Evolutionary conservation across 1,140 invertebrate genomes (phyloP).

Genomic region (Cyphomyrmex costatus): DNA sequence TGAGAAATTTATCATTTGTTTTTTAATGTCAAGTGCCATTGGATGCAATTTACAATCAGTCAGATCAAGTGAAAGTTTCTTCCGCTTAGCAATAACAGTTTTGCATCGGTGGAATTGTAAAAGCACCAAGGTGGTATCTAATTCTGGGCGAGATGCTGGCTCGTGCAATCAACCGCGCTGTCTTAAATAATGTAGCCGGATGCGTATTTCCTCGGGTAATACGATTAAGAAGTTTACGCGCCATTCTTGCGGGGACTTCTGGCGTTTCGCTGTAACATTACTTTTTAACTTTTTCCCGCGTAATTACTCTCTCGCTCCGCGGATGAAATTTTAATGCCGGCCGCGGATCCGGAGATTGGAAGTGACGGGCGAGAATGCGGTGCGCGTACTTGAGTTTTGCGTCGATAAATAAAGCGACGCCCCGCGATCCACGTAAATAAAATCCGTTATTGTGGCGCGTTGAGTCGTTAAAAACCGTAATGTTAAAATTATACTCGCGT

Average conservation of each 20-base stretch:
- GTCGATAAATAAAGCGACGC: constrained; percentile 59
- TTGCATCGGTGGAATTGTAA: constrained; percentile 28
- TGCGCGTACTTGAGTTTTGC: constrained; percentile 53
- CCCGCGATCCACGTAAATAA: constrained; percentile 51
- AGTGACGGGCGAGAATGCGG: constrained; percentile 51
- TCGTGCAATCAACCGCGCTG: constrained; percentile 53
- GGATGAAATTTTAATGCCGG: constrained; percentile 62
- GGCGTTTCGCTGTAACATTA: constrained; percentile 50
- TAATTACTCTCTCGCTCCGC: constrained; percentile 49
- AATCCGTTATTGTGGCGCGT: constrained; percentile 49
- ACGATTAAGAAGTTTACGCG: constrained; percentile 67
- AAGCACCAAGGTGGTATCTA: constrained; percentile 1
- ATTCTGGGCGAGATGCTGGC: background rate
- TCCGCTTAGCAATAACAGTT: background rate
- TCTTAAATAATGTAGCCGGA: constrained; percentile 61
- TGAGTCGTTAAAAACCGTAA: constrained; percentile 29
- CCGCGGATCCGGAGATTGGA: constrained; percentile 54
- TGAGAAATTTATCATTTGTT: constrained; percentile 11
- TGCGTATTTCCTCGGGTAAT: constrained; percentile 48
- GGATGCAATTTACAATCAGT: background rate
- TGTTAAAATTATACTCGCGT: background rate
- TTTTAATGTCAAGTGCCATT: background rate
- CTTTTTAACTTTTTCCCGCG: constrained; percentile 65
- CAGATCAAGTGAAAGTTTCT: background rate
- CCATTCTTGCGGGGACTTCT: constrained; percentile 51